These are phyloP conservation scores for Hipparchia semele DNA, from an alignment of 2,888 invertebrate genomes.

Conservation along the genomic window DNA sequence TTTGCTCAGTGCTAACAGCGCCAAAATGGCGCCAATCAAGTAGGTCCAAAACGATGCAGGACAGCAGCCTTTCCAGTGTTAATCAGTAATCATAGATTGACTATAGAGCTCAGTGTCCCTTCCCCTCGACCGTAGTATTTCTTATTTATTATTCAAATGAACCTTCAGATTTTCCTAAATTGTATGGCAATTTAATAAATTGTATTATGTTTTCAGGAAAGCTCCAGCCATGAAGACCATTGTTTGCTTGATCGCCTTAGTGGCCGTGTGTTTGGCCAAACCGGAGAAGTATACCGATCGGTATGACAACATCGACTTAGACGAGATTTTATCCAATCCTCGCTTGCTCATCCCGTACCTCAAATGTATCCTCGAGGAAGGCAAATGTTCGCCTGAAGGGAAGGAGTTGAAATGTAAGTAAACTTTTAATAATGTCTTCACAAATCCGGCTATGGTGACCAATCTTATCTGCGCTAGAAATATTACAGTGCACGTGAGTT, in stretches of 20 bases:
- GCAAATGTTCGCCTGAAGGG: conserved; percentile 87
- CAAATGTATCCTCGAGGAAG: conserved; percentile 85
- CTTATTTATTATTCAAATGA: too few species aligned
- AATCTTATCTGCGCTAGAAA: too few species aligned
- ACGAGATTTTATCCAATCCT: conserved; percentile 85
- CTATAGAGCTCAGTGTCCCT: too few species aligned
- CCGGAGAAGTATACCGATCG: conserved; percentile 79
- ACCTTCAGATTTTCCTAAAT: too few species aligned
- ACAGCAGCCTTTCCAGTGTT: too few species aligned
- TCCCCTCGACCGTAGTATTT: too few species aligned
- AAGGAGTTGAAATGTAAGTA: conserved; percentile 87
- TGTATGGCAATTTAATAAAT: too few species aligned
- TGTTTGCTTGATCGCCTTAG: conserved; percentile 29
- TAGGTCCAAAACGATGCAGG: too few species aligned
- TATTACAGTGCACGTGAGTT: too few species aligned
- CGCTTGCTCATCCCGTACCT: conserved; percentile 86
- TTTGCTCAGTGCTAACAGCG: too few species aligned
- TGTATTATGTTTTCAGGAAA: not conserved
- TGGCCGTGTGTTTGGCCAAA: conserved; percentile 28
- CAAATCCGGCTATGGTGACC: not conserved
- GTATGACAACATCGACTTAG: conserved; percentile 86
- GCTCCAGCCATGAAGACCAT: conserved; percentile 28
- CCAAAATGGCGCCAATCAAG: too few species aligned
- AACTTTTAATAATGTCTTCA: not conserved
- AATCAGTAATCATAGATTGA: too few species aligned